phyloP scores from a whole-genome alignment of 2,888 invertebrate species.

The Leptothorax acervorum region DNA sequence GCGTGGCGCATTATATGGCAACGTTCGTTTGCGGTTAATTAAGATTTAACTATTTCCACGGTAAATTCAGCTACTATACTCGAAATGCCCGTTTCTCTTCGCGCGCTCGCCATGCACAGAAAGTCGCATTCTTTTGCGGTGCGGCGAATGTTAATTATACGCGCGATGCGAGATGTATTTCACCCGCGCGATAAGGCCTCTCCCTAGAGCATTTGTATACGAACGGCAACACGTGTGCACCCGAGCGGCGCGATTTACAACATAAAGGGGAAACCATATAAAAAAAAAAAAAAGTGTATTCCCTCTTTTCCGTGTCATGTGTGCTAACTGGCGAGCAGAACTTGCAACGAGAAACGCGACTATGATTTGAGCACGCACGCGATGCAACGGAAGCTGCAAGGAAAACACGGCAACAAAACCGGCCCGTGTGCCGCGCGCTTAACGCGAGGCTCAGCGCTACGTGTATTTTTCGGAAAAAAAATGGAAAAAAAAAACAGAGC shows the following conservation, averaged over 20 bases:
- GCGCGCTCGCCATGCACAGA: background rate
- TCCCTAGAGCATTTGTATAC: background rate
- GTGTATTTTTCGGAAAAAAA: constrained; percentile 4
- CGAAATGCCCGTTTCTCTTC: background rate
- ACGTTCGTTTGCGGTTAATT: constrained; percentile 55
- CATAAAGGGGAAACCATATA: constrained; percentile 10
- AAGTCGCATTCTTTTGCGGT: background rate
- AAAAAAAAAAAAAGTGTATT: background rate
- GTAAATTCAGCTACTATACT: background rate
- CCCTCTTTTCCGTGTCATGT: background rate
- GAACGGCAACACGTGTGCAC: background rate
- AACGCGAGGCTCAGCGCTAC: background rate
- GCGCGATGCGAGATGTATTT: background rate
- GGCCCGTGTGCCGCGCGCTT: background rate
- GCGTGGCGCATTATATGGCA: background rate
- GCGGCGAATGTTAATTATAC: constrained; percentile 6
- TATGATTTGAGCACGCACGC: constrained; percentile 25
- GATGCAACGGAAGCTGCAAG: constrained; percentile 31
- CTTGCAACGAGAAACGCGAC: background rate
- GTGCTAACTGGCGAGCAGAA: constrained; percentile 6
- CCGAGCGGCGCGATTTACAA: background rate
- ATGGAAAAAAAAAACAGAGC: background rate
- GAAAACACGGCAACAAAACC: constrained; percentile 20
- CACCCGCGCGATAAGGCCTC: background rate
- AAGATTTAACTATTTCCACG: constrained; percentile 38